phyloP scores from a whole-genome alignment of 2,888 invertebrate species.

The Coecobrya sp. region DNA sequence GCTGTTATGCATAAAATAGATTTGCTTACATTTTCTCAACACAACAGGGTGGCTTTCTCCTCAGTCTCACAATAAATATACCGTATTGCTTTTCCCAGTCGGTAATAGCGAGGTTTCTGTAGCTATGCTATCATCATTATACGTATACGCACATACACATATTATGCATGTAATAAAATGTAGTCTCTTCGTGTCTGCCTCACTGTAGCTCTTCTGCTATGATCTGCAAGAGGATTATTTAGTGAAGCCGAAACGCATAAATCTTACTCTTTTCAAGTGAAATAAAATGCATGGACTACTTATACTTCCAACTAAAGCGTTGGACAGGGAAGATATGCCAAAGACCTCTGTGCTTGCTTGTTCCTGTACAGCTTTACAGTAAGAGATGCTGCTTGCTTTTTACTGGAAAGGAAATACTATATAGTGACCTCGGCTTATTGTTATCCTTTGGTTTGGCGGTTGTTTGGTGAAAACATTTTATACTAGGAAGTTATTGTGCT shows the following conservation, averaged over 20 bases:
- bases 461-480: not conserved
- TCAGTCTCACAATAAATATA: slow-evolving; percentile 5
- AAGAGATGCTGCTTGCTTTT: slow-evolving; percentile 15
- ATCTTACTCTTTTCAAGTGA: slow-evolving; percentile 76
- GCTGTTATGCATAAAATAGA: not conserved
- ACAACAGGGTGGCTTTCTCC: slow-evolving; percentile 3
- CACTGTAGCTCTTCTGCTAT: not conserved
- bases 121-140: not conserved
- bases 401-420: not conserved
- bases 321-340: slow-evolving; percentile 42
- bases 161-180: slow-evolving; percentile 22
- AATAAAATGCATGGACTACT: slow-evolving; percentile 68
- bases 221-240: slow-evolving; percentile 80
- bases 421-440: slow-evolving; percentile 14
- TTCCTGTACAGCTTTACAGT: slow-evolving; percentile 21
- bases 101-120: not conserved
- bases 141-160: not conserved
- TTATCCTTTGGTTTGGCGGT: slow-evolving; percentile 36
- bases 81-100: not conserved
- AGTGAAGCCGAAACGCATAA: slow-evolving; percentile 80
- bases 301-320: not conserved
- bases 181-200: slow-evolving; percentile 25
- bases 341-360: not conserved
- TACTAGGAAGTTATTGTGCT: not conserved
- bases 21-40: slow-evolving; percentile 25